Conservation (phyloP, 1,140 invertebrate species). For the Sycophila sp. region DNA sequence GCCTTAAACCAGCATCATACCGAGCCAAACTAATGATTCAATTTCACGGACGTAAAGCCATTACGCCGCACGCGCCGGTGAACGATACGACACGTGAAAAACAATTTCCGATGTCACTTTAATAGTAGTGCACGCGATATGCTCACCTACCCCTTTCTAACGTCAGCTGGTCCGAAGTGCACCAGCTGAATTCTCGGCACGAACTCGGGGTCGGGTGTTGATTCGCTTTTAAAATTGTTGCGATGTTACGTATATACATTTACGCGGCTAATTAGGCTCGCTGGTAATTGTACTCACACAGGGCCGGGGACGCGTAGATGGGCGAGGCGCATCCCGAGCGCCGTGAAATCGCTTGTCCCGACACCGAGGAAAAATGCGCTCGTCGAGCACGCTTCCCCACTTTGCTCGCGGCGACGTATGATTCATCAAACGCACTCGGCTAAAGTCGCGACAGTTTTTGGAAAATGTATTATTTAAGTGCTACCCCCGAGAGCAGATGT, state of each 20-base stretch:
- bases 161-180: slow-evolving; percentile 24
- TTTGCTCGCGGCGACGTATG: slow-evolving; percentile 31
- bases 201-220: slow-evolving; percentile 9
- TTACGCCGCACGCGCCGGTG: no score
- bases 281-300: slow-evolving; percentile 45
- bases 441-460: slow-evolving; percentile 4
- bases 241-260: slow-evolving; percentile 49
- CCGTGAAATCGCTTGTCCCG: not conserved
- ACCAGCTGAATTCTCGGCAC: slow-evolving; percentile 15
- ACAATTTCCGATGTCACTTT: not conserved
- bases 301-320: not conserved
- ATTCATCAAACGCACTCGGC: slow-evolving; percentile 39
- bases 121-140: not conserved
- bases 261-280: slow-evolving; percentile 50
- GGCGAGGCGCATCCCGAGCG: no score
- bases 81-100: no score
- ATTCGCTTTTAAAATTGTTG: slow-evolving; percentile 49
- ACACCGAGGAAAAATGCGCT: slow-evolving; percentile 16
- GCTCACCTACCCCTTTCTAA: slow-evolving; percentile 1
- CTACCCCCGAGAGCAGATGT: slow-evolving; percentile 6
- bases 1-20: no score
- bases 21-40: not conserved
- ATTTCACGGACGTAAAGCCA: not conserved
- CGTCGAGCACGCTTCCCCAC: not conserved
- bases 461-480: slow-evolving; percentile 20